Evolutionary conservation across 2,888 invertebrate species (phyloP), one percentile per base, ranked within the genome.

Genomic region (Anaspis maculata): DNA sequence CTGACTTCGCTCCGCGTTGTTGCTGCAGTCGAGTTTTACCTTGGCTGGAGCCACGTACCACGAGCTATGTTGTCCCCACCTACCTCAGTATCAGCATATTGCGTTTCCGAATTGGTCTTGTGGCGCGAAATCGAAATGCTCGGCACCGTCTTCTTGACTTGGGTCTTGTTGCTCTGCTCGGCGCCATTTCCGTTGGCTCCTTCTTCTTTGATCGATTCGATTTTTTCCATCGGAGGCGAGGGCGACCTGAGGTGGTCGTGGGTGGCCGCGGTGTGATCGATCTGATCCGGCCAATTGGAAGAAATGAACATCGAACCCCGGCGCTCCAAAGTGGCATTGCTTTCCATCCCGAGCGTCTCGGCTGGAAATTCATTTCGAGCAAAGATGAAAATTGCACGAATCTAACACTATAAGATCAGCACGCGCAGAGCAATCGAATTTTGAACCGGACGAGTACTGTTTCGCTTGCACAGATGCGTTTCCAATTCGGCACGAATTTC

Each of bases 321-420:
- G 32, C 77, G 68, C 49, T 79, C 78, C 69, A 49, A 38, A 13
- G 48, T 52, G 2, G 52, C 50, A 30, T 49, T 67, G 21, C 82
- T 79, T 59, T 85, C 80, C 83, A 86, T 84, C 19, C 85, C 86
- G 40, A 85, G 65, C 11, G 79, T 84, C 51, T 86, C 86, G 39
- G 84, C 86, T 86, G 51, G 27, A 65, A 59, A 36, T 38, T 42
- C 32, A 40, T 33, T 23, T 12, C n/a, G 22, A n/a, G n/a, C n/a
- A n/a, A n/a, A n/a, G n/a, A n/a, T n/a, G n/a, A n/a, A n/a, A n/a
- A n/a, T n/a, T n/a, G n/a, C n/a, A n/a, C n/a, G n/a, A n/a, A n/a
- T n/a, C n/a, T n/a, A n/a, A n/a, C n/a, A n/a, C n/a, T n/a, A n/a
- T n/a, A n/a, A n/a, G n/a, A n/a, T n/a, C n/a, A n/a, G n/a, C n/a